phyloP scores from a whole-genome alignment of 2,888 invertebrate genomes.

The Aporophyla lueneburgensis region DNA sequence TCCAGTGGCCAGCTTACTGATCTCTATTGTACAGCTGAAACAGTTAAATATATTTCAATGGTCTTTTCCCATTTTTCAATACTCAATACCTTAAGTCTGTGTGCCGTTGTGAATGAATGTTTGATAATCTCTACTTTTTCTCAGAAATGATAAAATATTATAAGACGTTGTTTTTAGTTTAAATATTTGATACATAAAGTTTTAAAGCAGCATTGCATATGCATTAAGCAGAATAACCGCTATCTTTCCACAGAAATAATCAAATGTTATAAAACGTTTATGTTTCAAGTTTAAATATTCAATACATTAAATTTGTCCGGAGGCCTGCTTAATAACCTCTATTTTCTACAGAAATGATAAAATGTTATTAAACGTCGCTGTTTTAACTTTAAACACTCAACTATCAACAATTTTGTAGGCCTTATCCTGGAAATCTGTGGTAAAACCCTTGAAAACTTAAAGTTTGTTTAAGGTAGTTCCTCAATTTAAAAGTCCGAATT shows the following conservation, averaged over 20 bases:
- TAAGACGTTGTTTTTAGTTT: too few species aligned
- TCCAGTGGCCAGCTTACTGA: background rate
- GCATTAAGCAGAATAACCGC: too few species aligned
- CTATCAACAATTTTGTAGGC: background rate
- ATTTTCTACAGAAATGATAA: background rate
- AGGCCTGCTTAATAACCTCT: background rate
- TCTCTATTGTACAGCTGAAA: background rate
- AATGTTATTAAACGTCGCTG: background rate
- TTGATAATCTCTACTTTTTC: background rate
- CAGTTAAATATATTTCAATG: background rate
- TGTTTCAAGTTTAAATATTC: background rate
- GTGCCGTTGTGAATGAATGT: background rate
- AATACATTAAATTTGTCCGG: background rate
- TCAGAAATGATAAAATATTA: background rate
- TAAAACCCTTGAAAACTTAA: background rate
- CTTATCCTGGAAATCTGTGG: background rate
- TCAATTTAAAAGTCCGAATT: background rate
- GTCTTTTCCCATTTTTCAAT: background rate
- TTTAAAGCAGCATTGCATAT: too few species aligned
- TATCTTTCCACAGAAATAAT: background rate
- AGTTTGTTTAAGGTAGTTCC: background rate
- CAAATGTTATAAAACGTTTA: background rate
- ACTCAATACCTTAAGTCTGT: background rate
- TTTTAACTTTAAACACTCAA: background rate
- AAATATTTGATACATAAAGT: too few species aligned